phyloP scores from a whole-genome alignment of 1,140 invertebrate genomes.

The Maconellicoccus hirsutus region DNA sequence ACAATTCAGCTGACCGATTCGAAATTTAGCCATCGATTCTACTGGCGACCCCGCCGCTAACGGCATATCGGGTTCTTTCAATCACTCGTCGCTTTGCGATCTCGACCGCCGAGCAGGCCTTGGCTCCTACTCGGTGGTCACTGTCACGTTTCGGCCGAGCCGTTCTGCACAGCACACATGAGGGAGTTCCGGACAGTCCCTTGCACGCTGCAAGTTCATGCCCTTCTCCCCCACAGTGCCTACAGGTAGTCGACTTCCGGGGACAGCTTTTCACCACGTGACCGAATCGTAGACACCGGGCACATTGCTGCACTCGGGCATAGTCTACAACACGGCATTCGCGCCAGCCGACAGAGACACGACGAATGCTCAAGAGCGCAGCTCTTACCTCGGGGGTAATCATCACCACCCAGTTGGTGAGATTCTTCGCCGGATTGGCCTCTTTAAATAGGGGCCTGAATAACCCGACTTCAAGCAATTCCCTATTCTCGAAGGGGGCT shows the following conservation, averaged over 20 bases:
- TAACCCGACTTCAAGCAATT: not conserved
- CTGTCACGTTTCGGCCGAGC: not conserved
- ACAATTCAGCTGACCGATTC: not conserved
- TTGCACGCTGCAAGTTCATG: not conserved
- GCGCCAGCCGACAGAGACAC: not conserved
- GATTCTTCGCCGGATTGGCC: not conserved
- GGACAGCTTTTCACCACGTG: constrained; percentile 14
- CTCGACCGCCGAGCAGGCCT: not conserved
- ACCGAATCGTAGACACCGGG: constrained; percentile 26
- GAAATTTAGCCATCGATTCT: not conserved
- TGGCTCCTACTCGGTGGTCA: not conserved
- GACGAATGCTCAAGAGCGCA: not conserved
- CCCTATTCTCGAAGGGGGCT: no score
- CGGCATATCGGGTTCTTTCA: not conserved
- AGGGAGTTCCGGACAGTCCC: not conserved
- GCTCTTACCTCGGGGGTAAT: not conserved
- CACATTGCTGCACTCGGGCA: constrained; percentile 24
- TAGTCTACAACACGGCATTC: not conserved
- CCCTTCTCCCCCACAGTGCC: not conserved
- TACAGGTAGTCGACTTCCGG: not conserved
- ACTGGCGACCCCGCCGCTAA: not conserved
- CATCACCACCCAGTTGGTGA: not conserved
- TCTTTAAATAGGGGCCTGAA: constrained; percentile 11
- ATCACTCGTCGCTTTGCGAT: not conserved
- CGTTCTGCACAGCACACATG: not conserved